phyloP scores from a whole-genome alignment of 2,888 invertebrate genomes.

The Eristalis arbustorum region DNA sequence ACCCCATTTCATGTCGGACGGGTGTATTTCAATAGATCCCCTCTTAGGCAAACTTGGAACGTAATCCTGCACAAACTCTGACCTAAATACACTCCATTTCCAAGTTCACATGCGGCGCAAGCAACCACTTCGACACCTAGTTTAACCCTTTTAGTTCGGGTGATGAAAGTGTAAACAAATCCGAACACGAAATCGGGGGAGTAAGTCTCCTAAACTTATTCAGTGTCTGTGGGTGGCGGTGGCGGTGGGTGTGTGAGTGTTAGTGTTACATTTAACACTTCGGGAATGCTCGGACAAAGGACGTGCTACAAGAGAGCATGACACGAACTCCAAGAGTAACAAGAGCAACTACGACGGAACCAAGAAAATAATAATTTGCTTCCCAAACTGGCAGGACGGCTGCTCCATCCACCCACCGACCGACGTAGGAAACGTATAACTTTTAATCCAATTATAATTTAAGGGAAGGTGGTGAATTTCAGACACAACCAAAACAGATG shows the following conservation, averaged over 20 bases:
- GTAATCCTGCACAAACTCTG: conserved; percentile 48
- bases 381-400: not conserved
- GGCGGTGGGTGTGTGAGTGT: not conserved
- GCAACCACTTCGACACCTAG: conserved; percentile 54
- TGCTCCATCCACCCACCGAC: not conserved
- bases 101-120: conserved; percentile 56
- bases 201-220: conserved; percentile 1
- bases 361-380: conserved; percentile 48
- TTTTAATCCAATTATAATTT: conserved; percentile 70
- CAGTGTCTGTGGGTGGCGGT: too few relatives aligned
- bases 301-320: not conserved
- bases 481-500: conserved; percentile 60
- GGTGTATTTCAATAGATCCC: conserved; percentile 44
- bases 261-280: not conserved
- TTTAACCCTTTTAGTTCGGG: conserved; percentile 39
- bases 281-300: not conserved
- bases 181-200: conserved; percentile 17
- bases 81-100: conserved; percentile 57
- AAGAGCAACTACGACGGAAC: not conserved
- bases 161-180: conserved; percentile 51
- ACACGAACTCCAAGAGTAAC: not conserved
- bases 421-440: conserved; percentile 53
- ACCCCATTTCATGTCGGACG: conserved; percentile 21
- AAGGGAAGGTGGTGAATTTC: conserved; percentile 55
- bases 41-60: conserved; percentile 29